A percentile compares a stretch with the other conserved stretches of the same genome.
These are phyloP conservation scores for Odocoileus virginianus DNA, from an alignment of 2,113 vertebrate genomes.

Conservation along the genomic window DNA sequence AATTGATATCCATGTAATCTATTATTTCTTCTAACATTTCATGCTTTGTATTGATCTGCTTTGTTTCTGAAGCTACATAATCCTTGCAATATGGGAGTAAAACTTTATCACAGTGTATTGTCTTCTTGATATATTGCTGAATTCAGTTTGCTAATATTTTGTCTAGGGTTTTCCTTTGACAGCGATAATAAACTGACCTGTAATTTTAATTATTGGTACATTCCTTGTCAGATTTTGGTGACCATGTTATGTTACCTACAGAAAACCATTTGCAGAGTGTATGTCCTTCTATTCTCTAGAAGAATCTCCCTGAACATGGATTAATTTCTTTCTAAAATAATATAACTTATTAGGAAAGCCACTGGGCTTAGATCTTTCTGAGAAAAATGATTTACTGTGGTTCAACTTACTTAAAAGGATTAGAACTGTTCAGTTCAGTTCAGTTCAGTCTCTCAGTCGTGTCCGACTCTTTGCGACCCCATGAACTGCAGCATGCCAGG, in stretches of 20 bases:
- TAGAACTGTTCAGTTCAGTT: not conserved
- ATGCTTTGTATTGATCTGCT: not conserved
- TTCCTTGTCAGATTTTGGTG: not conserved
- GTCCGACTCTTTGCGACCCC: too few species aligned
- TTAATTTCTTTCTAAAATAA: not conserved
- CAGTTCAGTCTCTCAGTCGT: too few species aligned
- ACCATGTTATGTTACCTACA: not conserved
- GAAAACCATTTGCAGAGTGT: not conserved
- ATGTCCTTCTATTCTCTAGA: not conserved
- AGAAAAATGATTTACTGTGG: not conserved
- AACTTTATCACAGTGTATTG: not conserved
- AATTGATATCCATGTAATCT: not conserved
- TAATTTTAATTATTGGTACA: not conserved
- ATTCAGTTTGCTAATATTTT: not conserved
- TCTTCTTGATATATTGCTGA: not conserved
- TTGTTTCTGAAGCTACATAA: not conserved
- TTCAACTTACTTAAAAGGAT: not conserved
- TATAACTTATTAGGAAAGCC: not conserved
- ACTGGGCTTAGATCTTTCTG: not conserved
- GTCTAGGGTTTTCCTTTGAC: not conserved
- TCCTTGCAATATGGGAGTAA: not conserved
- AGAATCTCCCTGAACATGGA: not conserved
- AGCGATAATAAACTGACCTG: not conserved
- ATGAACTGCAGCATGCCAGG: too few species aligned
- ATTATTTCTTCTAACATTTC: not conserved